phyloP scores from a whole-genome alignment of 2,797 vertebrate species.

The Passerculus sandwichensis region DNA sequence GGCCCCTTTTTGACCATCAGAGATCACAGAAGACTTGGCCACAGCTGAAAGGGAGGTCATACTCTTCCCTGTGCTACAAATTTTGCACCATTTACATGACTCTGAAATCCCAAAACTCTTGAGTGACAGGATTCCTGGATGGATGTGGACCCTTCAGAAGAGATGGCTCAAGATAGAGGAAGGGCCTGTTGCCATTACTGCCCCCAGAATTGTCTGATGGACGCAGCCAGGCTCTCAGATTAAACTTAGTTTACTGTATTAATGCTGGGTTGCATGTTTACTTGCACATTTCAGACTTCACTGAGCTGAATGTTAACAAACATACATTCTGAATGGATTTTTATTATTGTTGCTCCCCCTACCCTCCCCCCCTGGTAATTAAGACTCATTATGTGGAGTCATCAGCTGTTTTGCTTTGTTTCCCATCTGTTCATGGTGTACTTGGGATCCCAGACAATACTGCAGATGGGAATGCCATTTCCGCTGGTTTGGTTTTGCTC shows the following conservation, averaged over 20 bases:
- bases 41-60: neutral
- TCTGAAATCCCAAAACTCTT: neutral
- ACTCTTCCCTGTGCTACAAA: neutral
- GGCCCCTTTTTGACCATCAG: neutral
- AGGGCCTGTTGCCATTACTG: neutral
- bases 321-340: constrained; percentile 8
- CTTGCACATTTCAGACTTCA: neutral
- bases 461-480: constrained; percentile 5
- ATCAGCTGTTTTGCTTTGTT: constrained; percentile 50
- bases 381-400: constrained; percentile 28
- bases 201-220: neutral
- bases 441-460: neutral
- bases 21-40: neutral
- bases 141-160: neutral
- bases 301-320: constrained; percentile 29
- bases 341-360: neutral
- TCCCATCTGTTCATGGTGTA: constrained; percentile 39
- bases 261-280: neutral
- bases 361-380: neutral
- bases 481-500: constrained; percentile 1
- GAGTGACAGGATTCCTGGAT: neutral
- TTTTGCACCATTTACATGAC: neutral
- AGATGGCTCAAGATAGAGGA: neutral
- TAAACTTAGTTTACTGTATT: neutral
- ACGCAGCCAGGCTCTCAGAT: neutral